Conservation (phyloP, 1,140 invertebrate species). For the Drosophila santomea region DNA sequence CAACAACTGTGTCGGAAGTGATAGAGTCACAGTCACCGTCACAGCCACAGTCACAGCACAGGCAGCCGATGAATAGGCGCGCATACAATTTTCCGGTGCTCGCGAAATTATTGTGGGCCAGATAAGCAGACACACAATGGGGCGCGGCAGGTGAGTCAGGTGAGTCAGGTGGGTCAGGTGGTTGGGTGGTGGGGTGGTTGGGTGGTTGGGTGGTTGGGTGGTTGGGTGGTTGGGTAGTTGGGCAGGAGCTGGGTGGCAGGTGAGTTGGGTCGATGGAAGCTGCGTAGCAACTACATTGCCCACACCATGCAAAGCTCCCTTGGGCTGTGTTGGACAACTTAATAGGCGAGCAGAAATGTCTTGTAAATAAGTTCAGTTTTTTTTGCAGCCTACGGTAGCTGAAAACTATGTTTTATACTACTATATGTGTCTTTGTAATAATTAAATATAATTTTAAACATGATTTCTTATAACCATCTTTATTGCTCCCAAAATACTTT, state of each 20-base stretch:
- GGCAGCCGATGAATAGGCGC: slow-evolving; percentile 68
- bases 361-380: background rate
- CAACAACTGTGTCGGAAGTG: slow-evolving; percentile 59
- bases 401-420: no score
- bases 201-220: background rate
- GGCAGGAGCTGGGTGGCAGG: background rate
- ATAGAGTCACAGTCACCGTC: slow-evolving; percentile 35
- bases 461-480: background rate
- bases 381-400: no score
- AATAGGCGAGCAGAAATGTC: slow-evolving; percentile 14
- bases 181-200: background rate
- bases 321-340: slow-evolving; percentile 36
- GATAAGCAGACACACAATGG: slow-evolving; percentile 41
- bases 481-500: background rate
- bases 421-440: no score
- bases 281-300: slow-evolving; percentile 27
- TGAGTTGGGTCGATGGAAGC: slow-evolving; percentile 12
- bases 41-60: no score
- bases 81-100: slow-evolving; percentile 62
- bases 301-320: slow-evolving; percentile 23
- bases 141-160: background rate
- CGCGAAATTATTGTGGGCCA: slow-evolving; percentile 48
- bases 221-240: background rate
- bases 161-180: background rate
- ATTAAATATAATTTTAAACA: no score